A percentile compares a stretch with the other conserved stretches of the same genome.
phyloP scores from a whole-genome alignment of 37 sponge, comb jelly and placozoan genomes.

The Eunapius fragilis region DNA sequence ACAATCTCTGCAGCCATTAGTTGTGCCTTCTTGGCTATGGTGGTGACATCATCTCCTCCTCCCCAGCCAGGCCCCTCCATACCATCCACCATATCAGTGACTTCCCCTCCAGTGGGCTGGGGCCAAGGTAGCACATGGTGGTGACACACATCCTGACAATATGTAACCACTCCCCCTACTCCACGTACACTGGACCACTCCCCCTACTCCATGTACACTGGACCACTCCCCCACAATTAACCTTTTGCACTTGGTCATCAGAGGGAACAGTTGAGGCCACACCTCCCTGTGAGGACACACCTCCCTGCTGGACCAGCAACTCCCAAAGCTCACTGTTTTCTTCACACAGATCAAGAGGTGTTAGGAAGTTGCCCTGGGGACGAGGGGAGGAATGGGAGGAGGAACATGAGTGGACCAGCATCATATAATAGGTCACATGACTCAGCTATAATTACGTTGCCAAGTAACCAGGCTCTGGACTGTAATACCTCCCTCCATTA shows the following conservation, averaged over 20 bases:
- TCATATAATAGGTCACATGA: neutral
- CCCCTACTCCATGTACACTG: neutral
- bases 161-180: neutral
- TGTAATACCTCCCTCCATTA: too few species aligned
- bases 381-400: neutral
- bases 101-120: neutral
- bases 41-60: neutral
- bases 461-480: too few species aligned
- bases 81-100: neutral
- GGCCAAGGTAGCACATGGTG: neutral
- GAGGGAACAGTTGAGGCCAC: neutral
- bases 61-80: neutral
- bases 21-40: neutral
- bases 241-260: neutral
- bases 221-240: neutral
- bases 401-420: neutral
- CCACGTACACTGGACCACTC: neutral
- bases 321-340: slow-evolving; percentile 17
- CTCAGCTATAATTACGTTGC: neutral
- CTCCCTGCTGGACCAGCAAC: slow-evolving; percentile 22
- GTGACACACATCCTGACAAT: neutral
- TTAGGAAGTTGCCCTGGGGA: slow-evolving; percentile 25
- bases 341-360: slow-evolving; percentile 43
- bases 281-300: slow-evolving; percentile 34
- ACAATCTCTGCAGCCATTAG: neutral